Percentiles rank a stretch among this genome's conserved stretches.
Evolutionary conservation across 2,797 vertebrate species (phyloP).

Genomic region (Poeciliopsis turneri): DNA sequence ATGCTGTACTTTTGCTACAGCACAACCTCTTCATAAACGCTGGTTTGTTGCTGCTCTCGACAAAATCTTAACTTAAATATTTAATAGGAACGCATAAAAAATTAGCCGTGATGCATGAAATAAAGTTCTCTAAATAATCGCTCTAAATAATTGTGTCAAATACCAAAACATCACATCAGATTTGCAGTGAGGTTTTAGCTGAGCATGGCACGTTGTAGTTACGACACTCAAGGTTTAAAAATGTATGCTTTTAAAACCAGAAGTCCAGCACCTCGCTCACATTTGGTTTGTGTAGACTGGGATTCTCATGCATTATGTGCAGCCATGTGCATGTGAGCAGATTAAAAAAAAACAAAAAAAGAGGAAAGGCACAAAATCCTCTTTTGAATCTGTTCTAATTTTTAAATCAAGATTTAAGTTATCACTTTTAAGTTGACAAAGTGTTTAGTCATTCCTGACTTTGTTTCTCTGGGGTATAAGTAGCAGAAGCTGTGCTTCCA

Average conservation of each 20-base stretch:
- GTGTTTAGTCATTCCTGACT: no score
- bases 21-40: slow-evolving; percentile 7
- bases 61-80: not conserved
- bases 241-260: not conserved
- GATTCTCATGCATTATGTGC: not conserved
- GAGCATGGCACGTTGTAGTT: not conserved
- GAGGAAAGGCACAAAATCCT: no score
- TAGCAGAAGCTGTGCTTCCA: no score
- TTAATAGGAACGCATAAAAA: slow-evolving; percentile 63
- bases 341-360: no score
- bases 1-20: slow-evolving; percentile 57
- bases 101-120: slow-evolving; percentile 33
- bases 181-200: slow-evolving; percentile 51
- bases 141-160: slow-evolving; percentile 7
- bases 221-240: not conserved
- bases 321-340: no score
- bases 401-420: no score
- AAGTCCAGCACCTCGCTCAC: no score
- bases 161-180: slow-evolving; percentile 49
- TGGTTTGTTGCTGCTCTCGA: not conserved
- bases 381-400: no score
- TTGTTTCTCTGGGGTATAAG: no score
- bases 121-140: slow-evolving; percentile 37
- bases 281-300: no score
- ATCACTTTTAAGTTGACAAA: no score